Percentiles rank a stretch among this genome's conserved stretches.
Conservation (phyloP, 2,797 vertebrate species). For the Schizothorax lantsangensis region DNA sequence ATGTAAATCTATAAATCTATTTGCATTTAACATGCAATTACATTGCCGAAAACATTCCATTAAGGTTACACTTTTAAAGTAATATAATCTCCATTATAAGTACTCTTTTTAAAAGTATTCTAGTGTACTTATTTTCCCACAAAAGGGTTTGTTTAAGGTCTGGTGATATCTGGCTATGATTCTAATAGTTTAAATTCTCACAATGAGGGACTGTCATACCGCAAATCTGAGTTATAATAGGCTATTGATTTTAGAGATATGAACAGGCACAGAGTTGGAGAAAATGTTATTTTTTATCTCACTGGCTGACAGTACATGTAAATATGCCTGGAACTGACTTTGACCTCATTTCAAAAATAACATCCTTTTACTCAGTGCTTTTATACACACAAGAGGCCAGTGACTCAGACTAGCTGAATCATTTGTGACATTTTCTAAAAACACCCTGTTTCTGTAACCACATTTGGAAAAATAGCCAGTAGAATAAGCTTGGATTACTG, state of each 20-base stretch:
- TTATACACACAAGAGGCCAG: not conserved
- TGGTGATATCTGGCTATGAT: not conserved
- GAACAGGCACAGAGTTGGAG: constrained; percentile 16
- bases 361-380: not conserved
- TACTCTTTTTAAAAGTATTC: not conserved
- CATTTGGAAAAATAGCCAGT: not conserved
- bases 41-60: not conserved
- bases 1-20: not conserved
- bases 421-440: constrained; percentile 40
- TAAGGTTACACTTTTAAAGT: not conserved
- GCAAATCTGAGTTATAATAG: constrained; percentile 45
- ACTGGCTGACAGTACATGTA: constrained; percentile 15
- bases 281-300: constrained; percentile 20
- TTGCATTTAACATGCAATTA: not conserved
- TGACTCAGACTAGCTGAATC: constrained; percentile 39
- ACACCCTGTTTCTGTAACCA: constrained; percentile 15
- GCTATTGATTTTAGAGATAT: constrained; percentile 30
- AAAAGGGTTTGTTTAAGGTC: not conserved
- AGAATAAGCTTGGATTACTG: not conserved
- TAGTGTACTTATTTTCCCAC: not conserved
- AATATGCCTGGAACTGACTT: constrained; percentile 9
- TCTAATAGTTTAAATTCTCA: constrained; percentile 17
- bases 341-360: constrained; percentile 23
- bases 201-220: not conserved
- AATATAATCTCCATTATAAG: not conserved